A percentile compares a stretch with the other conserved stretches of the same genome.
Conservation (phyloP, 2,797 vertebrate species). For the Cheirogaleus major region DNA sequence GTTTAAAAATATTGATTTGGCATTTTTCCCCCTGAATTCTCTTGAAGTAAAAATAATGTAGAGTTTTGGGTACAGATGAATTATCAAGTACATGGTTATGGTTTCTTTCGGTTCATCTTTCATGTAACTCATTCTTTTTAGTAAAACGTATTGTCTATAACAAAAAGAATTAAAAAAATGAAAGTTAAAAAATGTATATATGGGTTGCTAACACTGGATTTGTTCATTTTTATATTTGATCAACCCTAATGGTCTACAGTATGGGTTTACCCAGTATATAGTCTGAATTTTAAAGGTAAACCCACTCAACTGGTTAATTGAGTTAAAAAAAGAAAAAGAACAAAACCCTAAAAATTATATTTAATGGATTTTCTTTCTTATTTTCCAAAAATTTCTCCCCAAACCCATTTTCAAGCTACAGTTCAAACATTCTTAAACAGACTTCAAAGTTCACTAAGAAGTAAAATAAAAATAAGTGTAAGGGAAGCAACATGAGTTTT, state of each 20-base stretch:
- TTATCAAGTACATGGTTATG: background rate
- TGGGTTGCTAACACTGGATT: background rate
- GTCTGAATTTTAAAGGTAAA: background rate
- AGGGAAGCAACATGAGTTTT: background rate
- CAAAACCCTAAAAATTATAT: background rate
- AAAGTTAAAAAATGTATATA: background rate
- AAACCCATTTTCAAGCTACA: background rate
- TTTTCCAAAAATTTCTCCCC: background rate
- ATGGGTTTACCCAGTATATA: background rate
- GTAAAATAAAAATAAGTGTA: background rate
- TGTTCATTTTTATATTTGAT: background rate
- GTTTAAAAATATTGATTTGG: constrained; percentile 15
- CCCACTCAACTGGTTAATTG: background rate
- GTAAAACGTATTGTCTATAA: background rate
- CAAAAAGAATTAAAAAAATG: background rate
- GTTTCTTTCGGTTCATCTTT: background rate
- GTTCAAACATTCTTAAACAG: background rate
- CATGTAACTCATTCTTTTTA: background rate
- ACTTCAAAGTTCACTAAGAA: background rate
- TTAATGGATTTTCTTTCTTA: background rate
- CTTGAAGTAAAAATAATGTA: background rate
- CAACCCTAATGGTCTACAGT: background rate
- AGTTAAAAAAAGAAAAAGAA: background rate
- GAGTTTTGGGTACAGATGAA: background rate
- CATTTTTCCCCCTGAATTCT: background rate